Evolutionary conservation across 2,797 vertebrate species (phyloP), one percentile per base, ranked within the genome.

Genomic region (Novumbra hubbsi): DNA sequence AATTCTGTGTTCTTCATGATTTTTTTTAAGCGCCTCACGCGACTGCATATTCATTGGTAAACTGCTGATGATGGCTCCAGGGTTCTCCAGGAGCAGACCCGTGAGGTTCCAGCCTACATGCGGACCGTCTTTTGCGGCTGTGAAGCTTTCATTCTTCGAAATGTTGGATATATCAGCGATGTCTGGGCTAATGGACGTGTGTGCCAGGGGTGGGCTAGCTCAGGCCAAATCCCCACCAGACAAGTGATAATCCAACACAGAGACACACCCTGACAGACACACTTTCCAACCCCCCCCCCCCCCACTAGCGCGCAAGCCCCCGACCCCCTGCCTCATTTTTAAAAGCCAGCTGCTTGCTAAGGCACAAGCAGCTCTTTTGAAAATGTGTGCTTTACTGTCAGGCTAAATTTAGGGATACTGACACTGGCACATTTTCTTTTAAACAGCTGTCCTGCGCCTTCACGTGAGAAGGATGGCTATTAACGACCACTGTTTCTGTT

Each of bases 351-450:
- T 77, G 80, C 71, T 76, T 38, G 65, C 21, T 48, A 21, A 30
- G 32, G 63, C 41, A 28, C 64, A 76, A 50, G 72, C 71, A 75
- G 70, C 68, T 78, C 48, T 8, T 21, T 6, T 75, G 55, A 68
- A 77, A 80, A 75, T 41, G 41, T 48, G 62, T 73, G 73, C 68
- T 71, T 81, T 80, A 69, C 70, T 65, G 71, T 76, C 76, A 77
- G 82, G 84, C 81, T 90, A 89, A 89, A 89, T 88, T 87, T 90
- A 86, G 82, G 80, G 73, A 4, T 45, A 49, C 78, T 49, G 73
- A 80, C 75, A 80, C 81, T 41, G 78, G 81, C 72, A 86, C 5
- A 34, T 67, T 34, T 83, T 80, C 68, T 45, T 45, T 45, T 14
- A 45, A 85, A 78, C 86, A 89, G 84, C 80, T 88, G 82, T 78